Base-by-base conservation (phyloP, 2,888 invertebrate genomes). In the Protula sp. region DNA sequence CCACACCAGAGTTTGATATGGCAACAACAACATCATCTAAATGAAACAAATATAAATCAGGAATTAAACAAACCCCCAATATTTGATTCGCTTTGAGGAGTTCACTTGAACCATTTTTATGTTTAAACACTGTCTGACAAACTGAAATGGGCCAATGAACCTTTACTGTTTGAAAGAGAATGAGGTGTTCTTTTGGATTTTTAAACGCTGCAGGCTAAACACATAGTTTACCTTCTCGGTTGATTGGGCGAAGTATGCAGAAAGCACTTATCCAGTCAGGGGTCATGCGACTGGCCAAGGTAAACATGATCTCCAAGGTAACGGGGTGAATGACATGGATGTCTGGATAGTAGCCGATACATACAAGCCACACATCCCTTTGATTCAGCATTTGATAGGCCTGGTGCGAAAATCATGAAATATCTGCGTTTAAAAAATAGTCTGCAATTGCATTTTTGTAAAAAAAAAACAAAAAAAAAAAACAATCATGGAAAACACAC, bases 191-290 rank as follows among this genome's bases (percentile, higher is more conserved):
- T n/a, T n/a, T n/a, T n/a, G n/a, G n/a, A n/a, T n/a, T n/a, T n/a
- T n/a, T n/a, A n/a, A n/a, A n/a, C n/a, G n/a, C n/a, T n/a, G n/a
- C n/a, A n/a, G n/a, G n/a, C n/a, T n/a, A n/a, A n/a, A n/a, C n/a
- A n/a, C n/a, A n/a, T n/a, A n/a, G n/a, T n/a, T 38, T 38, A 87
- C 87, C 87, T 82, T 86, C 85, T 81, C 86, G 83, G 78, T 86
- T 86, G 72, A 85, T 84, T 66, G 87, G 87, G 67, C 85, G 79
- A 52, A 89, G 81, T 38, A 98, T 91, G 82, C 94, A 93, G 70
- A 97, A 86, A 52, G 98, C 93, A 64, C 93, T 92, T 73, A 99
- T 94, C 98, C 99, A 99, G 76, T 99, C 98, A 0, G 98, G 95
- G 78, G 94, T 94, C 64, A 97, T 92, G 77, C 93, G 89, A 0